A percentile compares a stretch with the other conserved stretches of the same genome.
phyloP scores from a whole-genome alignment of 2,113 vertebrate genomes.

The Austrofundulus limnaeus region DNA sequence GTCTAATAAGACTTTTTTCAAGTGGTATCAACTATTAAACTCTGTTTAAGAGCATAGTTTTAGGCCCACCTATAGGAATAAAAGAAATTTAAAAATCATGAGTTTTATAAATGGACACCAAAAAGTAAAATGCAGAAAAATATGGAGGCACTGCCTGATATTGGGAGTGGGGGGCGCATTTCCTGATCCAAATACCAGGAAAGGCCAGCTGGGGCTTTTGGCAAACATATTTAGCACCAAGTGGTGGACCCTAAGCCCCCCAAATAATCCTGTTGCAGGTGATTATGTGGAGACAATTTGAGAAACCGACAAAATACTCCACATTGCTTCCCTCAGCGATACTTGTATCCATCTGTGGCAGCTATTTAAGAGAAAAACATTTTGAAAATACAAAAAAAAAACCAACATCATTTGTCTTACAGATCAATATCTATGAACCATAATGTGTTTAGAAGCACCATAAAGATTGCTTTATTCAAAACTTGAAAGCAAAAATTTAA shows the following conservation, averaged over 20 bases:
- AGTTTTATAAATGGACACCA: conserved; percentile 38
- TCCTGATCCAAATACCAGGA: conserved; percentile 68
- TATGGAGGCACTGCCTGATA: conserved; percentile 41
- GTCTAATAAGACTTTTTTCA: conserved; percentile 2
- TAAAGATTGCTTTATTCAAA: too few relatives aligned
- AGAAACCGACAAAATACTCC: conserved; percentile 39
- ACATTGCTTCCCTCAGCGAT: conserved; percentile 24
- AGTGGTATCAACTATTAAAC: conserved; percentile 2
- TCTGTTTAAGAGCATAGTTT: not conserved
- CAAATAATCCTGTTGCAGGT: conserved; percentile 67
- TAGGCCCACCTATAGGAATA: conserved; percentile 20
- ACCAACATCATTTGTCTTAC: not conserved
- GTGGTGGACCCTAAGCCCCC: conserved; percentile 63
- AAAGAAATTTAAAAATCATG: conserved; percentile 22
- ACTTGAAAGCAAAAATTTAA: too few relatives aligned
- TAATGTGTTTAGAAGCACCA: too few relatives aligned
- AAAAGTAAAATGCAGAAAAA: conserved; percentile 39
- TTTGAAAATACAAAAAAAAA: not conserved
- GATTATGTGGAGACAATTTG: conserved; percentile 65
- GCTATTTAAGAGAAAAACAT: conserved; percentile 9
- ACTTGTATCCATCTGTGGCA: conserved; percentile 1
- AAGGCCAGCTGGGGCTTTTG: conserved; percentile 70
- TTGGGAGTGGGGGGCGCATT: conserved; percentile 41
- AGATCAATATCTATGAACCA: too few relatives aligned
- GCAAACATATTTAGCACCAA: conserved; percentile 69